Evolutionary conservation across 2,797 vertebrate genomes (phyloP).

Genomic region (Neoniphon sammara): DNA sequence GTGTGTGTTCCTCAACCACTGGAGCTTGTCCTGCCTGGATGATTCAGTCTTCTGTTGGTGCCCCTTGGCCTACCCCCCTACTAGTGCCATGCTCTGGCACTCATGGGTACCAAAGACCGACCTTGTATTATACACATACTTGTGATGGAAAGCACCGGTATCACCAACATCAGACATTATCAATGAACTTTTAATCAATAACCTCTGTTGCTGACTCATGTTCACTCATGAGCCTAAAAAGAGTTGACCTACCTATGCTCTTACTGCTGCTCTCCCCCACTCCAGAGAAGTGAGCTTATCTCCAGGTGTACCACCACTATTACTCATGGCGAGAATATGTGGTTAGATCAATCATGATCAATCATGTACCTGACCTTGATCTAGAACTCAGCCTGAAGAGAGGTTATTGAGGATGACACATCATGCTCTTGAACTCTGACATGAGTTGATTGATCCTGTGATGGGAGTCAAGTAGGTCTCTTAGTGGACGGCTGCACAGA

Average conservation of each 20-base stretch:
- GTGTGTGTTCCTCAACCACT: conserved; percentile 74
- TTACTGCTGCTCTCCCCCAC: conserved; percentile 51
- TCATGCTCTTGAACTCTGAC: conserved; percentile 66
- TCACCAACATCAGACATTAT: neutral
- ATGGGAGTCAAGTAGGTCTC: conserved; percentile 71
- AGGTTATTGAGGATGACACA: conserved; percentile 79
- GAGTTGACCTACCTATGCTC: conserved; percentile 67
- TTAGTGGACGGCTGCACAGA: conserved; percentile 52
- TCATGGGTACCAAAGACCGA: neutral
- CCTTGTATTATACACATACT: neutral
- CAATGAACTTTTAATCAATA: conserved; percentile 60
- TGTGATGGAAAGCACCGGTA: conserved; percentile 3
- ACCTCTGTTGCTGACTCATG: conserved; percentile 66
- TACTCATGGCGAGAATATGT: conserved; percentile 80
- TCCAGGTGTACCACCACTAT: conserved; percentile 64
- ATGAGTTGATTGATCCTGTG: conserved; percentile 73
- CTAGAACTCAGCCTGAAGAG: conserved; percentile 58
- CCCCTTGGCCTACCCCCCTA: conserved; percentile 61
- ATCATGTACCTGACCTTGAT: conserved; percentile 77
- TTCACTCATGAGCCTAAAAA: conserved; percentile 73
- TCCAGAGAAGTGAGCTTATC: conserved; percentile 51
- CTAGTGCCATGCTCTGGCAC: neutral
- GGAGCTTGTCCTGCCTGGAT: conserved; percentile 73
- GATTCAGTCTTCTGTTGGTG: conserved; percentile 67
- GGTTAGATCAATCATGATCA: conserved; percentile 77